These are phyloP conservation scores for Microctonus hyperodae DNA, from an alignment of 2,888 invertebrate genomes.

Conservation along the genomic window DNA sequence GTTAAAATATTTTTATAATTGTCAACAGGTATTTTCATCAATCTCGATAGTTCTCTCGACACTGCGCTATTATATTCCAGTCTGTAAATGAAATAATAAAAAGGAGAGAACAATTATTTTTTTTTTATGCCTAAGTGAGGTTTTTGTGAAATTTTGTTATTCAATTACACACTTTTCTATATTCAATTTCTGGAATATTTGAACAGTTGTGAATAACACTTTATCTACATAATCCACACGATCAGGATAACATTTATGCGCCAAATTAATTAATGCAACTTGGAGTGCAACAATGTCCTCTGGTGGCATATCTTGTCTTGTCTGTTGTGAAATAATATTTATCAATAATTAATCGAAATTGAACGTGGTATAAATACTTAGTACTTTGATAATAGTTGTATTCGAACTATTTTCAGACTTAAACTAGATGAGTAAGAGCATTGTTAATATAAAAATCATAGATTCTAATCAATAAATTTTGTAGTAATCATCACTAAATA, in stretches of 20 bases:
- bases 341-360: not conserved
- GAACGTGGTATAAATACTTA: not conserved
- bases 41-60: slow-evolving; percentile 90
- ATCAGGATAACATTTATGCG: slow-evolving; percentile 96
- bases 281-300: slow-evolving; percentile 97
- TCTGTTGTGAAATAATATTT: slow-evolving; percentile 66
- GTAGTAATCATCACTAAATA: slow-evolving; percentile 53
- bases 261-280: slow-evolving; percentile 92
- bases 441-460: slow-evolving; percentile 36
- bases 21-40: slow-evolving; percentile 94
- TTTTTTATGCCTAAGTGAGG: too few relatives aligned
- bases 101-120: not conserved
- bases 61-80: slow-evolving; percentile 82
- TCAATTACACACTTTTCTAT: slow-evolving; percentile 73
- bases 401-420: slow-evolving; percentile 54
- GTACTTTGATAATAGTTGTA: not conserved
- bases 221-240: slow-evolving; percentile 94
- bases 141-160: not conserved
- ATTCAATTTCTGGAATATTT: slow-evolving; percentile 88
- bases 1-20: slow-evolving; percentile 92
- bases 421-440: slow-evolving; percentile 57
- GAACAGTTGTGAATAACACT: slow-evolving; percentile 89
- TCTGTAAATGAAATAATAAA: slow-evolving; percentile 61
- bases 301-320: slow-evolving; percentile 90
- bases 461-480: slow-evolving; percentile 40